Percentiles rank a stretch among this genome's conserved stretches.
phyloP scores from a whole-genome alignment of 2,888 invertebrate genomes.

The Rutpela maculata region DNA sequence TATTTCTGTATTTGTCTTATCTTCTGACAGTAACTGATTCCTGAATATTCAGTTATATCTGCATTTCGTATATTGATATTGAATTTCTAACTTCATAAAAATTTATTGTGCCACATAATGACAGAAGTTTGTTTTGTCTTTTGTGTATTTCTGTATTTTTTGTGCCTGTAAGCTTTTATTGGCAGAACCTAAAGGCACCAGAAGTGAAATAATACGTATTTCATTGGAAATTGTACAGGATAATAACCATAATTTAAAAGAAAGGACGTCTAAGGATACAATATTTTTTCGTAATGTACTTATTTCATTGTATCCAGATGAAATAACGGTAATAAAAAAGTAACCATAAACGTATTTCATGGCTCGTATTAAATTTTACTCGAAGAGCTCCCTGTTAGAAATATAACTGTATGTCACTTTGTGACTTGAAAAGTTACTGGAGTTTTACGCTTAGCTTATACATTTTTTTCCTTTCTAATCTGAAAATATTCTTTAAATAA shows the following conservation, averaged over 20 bases:
- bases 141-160: background rate
- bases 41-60: background rate
- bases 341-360: slow-evolving; percentile 3
- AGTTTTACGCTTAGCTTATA: background rate
- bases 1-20: background rate
- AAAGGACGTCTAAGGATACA: background rate
- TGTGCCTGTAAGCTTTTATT: background rate
- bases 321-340: slow-evolving; percentile 1
- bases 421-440: background rate
- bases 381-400: background rate
- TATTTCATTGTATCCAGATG: slow-evolving; percentile 7
- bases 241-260: slow-evolving; percentile 4
- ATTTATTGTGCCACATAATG: background rate
- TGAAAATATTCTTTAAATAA: background rate
- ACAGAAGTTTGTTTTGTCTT: background rate
- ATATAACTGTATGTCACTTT: background rate
- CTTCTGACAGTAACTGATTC: background rate
- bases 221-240: background rate
- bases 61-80: background rate
- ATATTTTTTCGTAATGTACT: slow-evolving; percentile 2
- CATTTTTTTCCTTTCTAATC: background rate
- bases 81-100: background rate
- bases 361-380: background rate
- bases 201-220: background rate
- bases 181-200: background rate